These are phyloP conservation scores for Gasterosteus aculeatus DNA, from an alignment of 2,113 vertebrate species.

Conservation along the genomic window DNA sequence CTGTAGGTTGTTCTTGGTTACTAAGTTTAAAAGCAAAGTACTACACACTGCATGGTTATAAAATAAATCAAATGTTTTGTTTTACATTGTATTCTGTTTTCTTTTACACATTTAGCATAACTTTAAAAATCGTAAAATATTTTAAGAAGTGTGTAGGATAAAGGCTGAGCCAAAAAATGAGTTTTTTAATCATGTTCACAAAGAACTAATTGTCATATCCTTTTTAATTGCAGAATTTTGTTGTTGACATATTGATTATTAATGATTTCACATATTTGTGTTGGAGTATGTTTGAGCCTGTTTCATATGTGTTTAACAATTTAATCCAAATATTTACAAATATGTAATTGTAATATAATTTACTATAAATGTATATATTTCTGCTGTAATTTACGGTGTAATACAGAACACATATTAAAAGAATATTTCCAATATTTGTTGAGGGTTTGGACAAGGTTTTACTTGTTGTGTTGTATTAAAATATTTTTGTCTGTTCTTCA, in stretches of 20 bases:
- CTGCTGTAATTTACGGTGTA: constrained; percentile 57
- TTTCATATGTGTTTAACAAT: constrained; percentile 49
- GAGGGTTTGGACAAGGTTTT: constrained; percentile 80
- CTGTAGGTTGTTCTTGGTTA: constrained; percentile 11
- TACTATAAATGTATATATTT: constrained; percentile 56
- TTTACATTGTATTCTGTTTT: constrained; percentile 9
- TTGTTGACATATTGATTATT: constrained; percentile 25
- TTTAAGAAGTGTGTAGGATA: constrained; percentile 55
- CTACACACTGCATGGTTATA: constrained; percentile 52
- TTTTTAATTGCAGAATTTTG: constrained; percentile 49
- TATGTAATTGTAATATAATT: constrained; percentile 66
- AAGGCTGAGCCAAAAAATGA: constrained; percentile 74
- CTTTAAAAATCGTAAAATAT: constrained; percentile 16
- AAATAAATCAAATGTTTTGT: constrained; percentile 14
- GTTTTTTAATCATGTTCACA: constrained; percentile 35
- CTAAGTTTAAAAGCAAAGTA: constrained; percentile 29
- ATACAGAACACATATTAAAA: constrained; percentile 55
- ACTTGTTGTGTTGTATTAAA: constrained; percentile 79
- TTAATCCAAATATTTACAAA: constrained; percentile 36
- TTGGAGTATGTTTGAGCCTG: constrained; percentile 42
- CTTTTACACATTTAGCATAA: constrained; percentile 18
- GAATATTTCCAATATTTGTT: constrained; percentile 61
- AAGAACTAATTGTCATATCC: constrained; percentile 30
- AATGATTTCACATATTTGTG: constrained; percentile 52
- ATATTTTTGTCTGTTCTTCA: constrained; percentile 67